Base-by-base conservation (phyloP, 2,797 vertebrate genomes). In the Myotis findleyi region DNA sequence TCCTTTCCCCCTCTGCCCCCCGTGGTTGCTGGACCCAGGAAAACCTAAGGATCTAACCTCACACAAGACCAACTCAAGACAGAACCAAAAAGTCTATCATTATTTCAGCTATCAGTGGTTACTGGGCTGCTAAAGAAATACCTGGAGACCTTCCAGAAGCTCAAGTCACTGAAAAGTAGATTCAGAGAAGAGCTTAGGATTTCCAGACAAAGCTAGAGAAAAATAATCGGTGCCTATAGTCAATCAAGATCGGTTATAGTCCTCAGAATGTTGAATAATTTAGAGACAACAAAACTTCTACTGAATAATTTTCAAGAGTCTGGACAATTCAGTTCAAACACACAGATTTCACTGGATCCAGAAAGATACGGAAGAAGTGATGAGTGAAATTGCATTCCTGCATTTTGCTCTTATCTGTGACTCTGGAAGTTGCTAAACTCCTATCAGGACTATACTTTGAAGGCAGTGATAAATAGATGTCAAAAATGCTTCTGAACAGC, bases 161-260 rank as follows among this genome's bases (percentile, higher is more conserved):
- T 44, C 57, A 53, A 27, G n/a, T 87, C 62, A 36, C 53, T 38
- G 25, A 71, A 41, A 47, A 49, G 11, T 5, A 49, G 69, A 21
- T 72, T 93, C 49, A 41, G 27, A 85, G n/a, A 87, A 77, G 11
- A 79, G 36, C 20, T 93, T 66, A 87, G 47, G 36, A 81, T 82
- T 62, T 77, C 44, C 38, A 80, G 41, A n/a, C 88, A 76, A 79
- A 87, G 55, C 33, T 82, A 64, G 3, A 17, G 38, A 69, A 6
- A 69, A 72, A 94, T 0, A 59, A 12, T 16, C 47, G 36, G 20
- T 59, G 1, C 23, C 72, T 59, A 27, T 21, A 11, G 30, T 57
- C 33, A 84, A 57, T 5, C 44, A 71, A 76, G 66, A 71, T 55
- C 25, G 33, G 51, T n/a, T 30, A 1, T 1, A 17, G 16, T 82